Conservation (phyloP, 2,113 vertebrate genomes). For the Austrofundulus limnaeus region DNA sequence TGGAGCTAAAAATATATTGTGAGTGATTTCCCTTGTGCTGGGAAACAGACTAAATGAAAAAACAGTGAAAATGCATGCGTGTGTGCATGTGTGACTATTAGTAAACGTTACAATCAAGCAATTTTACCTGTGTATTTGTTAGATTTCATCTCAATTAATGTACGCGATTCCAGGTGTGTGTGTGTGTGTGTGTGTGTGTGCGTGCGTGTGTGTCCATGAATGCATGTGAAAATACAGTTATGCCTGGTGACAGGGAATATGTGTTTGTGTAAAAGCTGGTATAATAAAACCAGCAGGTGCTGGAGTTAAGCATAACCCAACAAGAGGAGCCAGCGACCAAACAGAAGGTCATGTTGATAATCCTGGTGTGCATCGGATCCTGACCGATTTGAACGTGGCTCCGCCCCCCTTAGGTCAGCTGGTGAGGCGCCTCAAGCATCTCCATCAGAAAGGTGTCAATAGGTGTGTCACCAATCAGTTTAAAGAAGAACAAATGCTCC, state of each 20-base stretch:
- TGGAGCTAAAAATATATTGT: slow-evolving; percentile 33
- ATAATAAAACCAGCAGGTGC: slow-evolving; percentile 60
- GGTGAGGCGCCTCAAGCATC: slow-evolving; percentile 93
- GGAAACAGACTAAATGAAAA: slow-evolving; percentile 40
- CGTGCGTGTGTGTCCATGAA: background rate
- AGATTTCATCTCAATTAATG: slow-evolving; percentile 25
- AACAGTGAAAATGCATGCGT: background rate
- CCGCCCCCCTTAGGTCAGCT: slow-evolving; percentile 88
- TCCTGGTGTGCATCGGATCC: slow-evolving; percentile 62
- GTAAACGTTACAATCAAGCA: slow-evolving; percentile 40
- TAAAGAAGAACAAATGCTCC: slow-evolving; percentile 95
- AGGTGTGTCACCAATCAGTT: slow-evolving; percentile 92
- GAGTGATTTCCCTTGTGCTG: slow-evolving; percentile 29
- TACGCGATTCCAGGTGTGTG: slow-evolving; percentile 31
- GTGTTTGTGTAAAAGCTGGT: slow-evolving; percentile 37
- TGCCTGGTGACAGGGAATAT: slow-evolving; percentile 17
- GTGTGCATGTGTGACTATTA: too few species aligned
- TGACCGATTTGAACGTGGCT: slow-evolving; percentile 32
- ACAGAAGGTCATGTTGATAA: slow-evolving; percentile 26
- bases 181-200: background rate
- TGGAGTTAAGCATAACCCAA: slow-evolving; percentile 59
- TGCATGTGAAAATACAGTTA: slow-evolving; percentile 30
- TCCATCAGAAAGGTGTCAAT: slow-evolving; percentile 97
- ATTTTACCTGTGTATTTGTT: slow-evolving; percentile 32
- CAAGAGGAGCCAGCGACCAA: slow-evolving; percentile 22